These are phyloP conservation scores for Synergus umbraculus DNA, from an alignment of 2,888 invertebrate species.

Conservation along the genomic window DNA sequence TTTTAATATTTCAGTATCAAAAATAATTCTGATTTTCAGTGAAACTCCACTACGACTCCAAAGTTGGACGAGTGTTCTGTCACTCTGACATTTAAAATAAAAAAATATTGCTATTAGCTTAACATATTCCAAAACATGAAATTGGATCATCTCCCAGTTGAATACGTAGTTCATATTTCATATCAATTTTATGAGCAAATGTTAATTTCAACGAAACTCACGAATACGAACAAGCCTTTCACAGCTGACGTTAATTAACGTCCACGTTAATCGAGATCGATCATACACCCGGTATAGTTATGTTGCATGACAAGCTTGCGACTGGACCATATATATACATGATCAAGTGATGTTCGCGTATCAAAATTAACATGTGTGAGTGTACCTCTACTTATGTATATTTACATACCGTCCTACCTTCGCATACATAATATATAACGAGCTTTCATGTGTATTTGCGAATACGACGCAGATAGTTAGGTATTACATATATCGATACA, in stretches of 20 bases:
- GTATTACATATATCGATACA: constrained; percentile 3
- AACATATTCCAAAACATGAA: not conserved
- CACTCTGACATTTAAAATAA: not conserved
- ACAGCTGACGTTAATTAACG: constrained; percentile 36
- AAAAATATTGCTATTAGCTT: not conserved
- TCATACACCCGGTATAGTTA: constrained; percentile 13
- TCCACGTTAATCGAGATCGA: constrained; percentile 36
- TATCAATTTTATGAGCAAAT: not conserved
- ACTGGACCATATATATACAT: constrained; percentile 16
- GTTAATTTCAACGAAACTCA: constrained; percentile 1
- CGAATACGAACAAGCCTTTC: not conserved
- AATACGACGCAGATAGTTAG: not conserved
- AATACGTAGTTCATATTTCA: not conserved
- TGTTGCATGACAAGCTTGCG: not conserved
- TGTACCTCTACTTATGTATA: not conserved
- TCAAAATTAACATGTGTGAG: not conserved
- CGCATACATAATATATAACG: not conserved
- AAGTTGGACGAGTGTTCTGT: not conserved
- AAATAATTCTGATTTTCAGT: too few species aligned
- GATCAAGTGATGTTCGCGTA: not conserved
- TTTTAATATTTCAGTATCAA: not conserved
- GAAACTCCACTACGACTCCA: too few species aligned
- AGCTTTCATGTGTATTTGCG: not conserved
- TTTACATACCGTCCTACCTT: not conserved
- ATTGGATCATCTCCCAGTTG: not conserved